These are phyloP conservation scores for Cephalophus harveyi DNA, from an alignment of 2,113 vertebrate species.

Conservation along the genomic window DNA sequence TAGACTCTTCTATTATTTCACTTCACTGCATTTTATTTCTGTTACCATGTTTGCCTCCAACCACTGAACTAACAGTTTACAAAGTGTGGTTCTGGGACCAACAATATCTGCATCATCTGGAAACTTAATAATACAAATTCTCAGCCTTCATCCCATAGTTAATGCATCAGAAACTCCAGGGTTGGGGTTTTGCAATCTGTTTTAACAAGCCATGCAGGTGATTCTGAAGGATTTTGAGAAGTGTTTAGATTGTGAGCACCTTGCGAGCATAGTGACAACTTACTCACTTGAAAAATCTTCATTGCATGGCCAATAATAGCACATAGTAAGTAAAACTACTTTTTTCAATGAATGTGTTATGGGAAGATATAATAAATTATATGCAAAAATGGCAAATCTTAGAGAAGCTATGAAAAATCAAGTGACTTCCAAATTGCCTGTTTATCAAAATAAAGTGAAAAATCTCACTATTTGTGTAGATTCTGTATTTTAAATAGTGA, in stretches of 20 bases:
- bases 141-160: background rate
- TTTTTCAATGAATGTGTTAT: background rate
- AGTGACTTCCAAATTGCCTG: no score
- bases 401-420: no score
- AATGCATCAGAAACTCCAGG: background rate
- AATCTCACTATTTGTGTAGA: no score
- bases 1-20: no score
- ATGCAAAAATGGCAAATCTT: background rate
- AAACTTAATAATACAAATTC: background rate
- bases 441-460: no score
- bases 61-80: no score
- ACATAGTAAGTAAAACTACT: background rate
- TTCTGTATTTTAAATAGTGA: no score
- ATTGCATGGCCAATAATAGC: background rate
- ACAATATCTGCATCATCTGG: background rate
- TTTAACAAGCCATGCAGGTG: background rate
- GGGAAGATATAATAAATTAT: background rate
- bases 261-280: background rate
- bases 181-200: background rate
- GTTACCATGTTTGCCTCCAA: no score
- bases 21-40: no score
- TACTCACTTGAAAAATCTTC: background rate
- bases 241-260: background rate
- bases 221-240: background rate
- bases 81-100: no score